Conservation (phyloP, 1,140 invertebrate genomes). For the Drosophila pachea region DNA sequence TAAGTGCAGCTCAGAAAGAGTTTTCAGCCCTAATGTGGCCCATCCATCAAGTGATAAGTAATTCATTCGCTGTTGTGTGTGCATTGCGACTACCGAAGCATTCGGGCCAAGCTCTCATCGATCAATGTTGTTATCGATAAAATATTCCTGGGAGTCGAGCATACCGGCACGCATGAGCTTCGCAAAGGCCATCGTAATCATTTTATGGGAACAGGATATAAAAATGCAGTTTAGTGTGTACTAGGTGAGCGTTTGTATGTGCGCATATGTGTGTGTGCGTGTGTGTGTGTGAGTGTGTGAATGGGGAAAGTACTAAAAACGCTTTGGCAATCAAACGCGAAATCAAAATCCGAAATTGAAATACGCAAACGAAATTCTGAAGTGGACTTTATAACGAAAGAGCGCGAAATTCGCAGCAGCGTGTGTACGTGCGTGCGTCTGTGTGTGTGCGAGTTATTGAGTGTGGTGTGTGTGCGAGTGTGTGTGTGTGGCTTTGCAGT, state of each 20-base stretch:
- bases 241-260: neutral
- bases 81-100: neutral
- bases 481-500: slow-evolving; percentile 30
- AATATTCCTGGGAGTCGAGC: neutral
- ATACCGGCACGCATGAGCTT: neutral
- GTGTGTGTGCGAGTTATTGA: slow-evolving; percentile 5
- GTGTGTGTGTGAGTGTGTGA: slow-evolving; percentile 10
- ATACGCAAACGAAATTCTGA: slow-evolving; percentile 73
- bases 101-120: neutral
- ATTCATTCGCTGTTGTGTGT: no score
- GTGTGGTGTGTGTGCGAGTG: slow-evolving; percentile 1
- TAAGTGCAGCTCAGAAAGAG: no score
- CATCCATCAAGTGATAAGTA: no score
- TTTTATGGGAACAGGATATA: slow-evolving; percentile 26
- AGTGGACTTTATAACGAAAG: slow-evolving; percentile 63
- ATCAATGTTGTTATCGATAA: neutral
- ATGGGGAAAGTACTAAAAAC: slow-evolving; percentile 46
- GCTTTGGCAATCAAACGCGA: slow-evolving; percentile 71
- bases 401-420: slow-evolving; percentile 61
- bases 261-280: neutral
- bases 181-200: slow-evolving; percentile 12
- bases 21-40: no score
- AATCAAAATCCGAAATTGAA: slow-evolving; percentile 75
- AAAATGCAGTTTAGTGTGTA: slow-evolving; percentile 17
- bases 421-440: slow-evolving; percentile 7